A percentile compares a stretch with the other conserved stretches of the same genome.
Conservation (phyloP, 2,888 invertebrate species). For the Octodonta nipae region DNA sequence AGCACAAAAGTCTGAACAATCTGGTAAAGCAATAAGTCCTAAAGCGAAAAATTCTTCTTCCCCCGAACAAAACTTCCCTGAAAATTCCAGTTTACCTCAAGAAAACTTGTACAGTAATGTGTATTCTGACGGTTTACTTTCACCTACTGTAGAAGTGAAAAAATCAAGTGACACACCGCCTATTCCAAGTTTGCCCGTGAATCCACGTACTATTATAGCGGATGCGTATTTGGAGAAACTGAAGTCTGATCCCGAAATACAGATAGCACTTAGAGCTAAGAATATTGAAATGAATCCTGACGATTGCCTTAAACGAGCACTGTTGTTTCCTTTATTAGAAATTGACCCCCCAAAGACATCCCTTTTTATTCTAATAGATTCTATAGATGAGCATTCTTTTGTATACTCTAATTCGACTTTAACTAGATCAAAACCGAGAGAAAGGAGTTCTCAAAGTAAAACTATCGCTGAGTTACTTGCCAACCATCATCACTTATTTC, state of each 20-base stretch:
- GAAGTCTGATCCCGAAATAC: conserved; percentile 65
- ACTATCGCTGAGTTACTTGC: conserved; percentile 75
- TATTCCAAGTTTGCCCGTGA: conserved; percentile 36
- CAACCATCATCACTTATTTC: conserved; percentile 79
- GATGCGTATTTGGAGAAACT: conserved; percentile 71
- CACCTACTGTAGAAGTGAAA: conserved; percentile 23
- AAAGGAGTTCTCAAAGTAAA: conserved; percentile 38
- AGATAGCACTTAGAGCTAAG: conserved; percentile 62
- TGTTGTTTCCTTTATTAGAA: conserved; percentile 75
- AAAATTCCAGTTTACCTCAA: conserved; percentile 22
- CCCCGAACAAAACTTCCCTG: conserved; percentile 22
- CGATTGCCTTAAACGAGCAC: conserved; percentile 77
- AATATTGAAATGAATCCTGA: conserved; percentile 79
- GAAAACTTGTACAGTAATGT: conserved; percentile 30
- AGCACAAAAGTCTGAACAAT: conserved; percentile 16
- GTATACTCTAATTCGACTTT: conserved; percentile 43
- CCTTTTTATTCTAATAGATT: conserved; percentile 77
- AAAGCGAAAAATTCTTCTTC: conserved; percentile 18
- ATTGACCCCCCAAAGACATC: conserved; percentile 77
- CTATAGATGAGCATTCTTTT: conserved; percentile 70
- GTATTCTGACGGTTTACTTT: conserved; percentile 23
- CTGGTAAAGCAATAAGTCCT: conserved; percentile 12
- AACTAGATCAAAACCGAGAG: conserved; percentile 40
- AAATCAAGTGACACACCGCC: conserved; percentile 27
- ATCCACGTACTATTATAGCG: conserved; percentile 51